These are phyloP conservation scores for Drosophila varians DNA, from an alignment of 1,140 invertebrate genomes.

Conservation along the genomic window DNA sequence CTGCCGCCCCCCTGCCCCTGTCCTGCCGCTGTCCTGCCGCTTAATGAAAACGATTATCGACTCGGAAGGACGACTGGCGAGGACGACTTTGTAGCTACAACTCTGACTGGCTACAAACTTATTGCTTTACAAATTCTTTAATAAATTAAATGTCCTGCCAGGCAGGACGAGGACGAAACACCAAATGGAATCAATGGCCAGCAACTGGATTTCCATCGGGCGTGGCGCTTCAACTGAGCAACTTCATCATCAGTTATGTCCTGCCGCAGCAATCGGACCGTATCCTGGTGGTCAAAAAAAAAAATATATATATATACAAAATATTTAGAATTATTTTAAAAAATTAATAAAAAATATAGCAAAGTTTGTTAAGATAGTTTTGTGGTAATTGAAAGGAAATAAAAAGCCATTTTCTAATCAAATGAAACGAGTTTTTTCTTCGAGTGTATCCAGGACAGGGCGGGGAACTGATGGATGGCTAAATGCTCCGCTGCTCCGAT, in stretches of 20 bases:
- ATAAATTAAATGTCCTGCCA: conserved; percentile 76
- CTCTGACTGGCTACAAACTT: conserved; percentile 55
- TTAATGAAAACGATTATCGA: not conserved
- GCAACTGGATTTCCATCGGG: conserved; percentile 14
- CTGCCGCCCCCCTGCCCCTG: no score
- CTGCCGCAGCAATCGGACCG: conserved; percentile 13
- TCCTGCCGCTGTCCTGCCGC: conserved; percentile 30
- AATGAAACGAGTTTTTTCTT: not conserved
- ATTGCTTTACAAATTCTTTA: conserved; percentile 81
- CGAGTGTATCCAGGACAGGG: not conserved
- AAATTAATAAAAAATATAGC: not conserved
- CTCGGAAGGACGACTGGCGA: not conserved
- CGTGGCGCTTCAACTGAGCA: conserved; percentile 52
- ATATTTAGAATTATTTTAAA: no score
- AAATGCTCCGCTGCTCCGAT: conserved; percentile 35
- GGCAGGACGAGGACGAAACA: conserved; percentile 21
- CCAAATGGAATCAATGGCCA: conserved; percentile 50
- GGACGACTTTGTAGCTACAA: not conserved
- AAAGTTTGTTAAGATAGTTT: no score
- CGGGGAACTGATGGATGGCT: conserved; percentile 50
- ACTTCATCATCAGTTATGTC: conserved; percentile 67
- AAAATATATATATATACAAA: no score
- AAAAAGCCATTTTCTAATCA: not conserved
- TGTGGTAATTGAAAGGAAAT: no score
- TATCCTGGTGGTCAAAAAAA: no score